Percentiles rank a stretch among this genome's conserved stretches.
These are phyloP conservation scores for Serilophus lunatus DNA, from an alignment of 2,113 vertebrate genomes.

Conservation along the genomic window DNA sequence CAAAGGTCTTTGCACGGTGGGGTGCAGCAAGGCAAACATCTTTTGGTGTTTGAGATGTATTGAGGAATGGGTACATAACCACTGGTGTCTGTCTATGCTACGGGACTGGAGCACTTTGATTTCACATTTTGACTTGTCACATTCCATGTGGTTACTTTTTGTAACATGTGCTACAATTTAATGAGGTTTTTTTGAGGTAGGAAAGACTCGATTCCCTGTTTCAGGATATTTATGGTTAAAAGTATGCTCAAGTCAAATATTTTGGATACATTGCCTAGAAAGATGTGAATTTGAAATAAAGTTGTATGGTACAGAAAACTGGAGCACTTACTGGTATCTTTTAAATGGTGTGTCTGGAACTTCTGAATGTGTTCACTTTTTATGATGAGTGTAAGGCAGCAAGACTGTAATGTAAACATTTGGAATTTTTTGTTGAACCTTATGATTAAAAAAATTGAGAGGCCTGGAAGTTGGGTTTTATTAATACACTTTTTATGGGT, in stretches of 20 bases:
- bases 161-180: constrained; percentile 32
- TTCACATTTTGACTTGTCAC: constrained; percentile 46
- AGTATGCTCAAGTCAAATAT: constrained; percentile 25
- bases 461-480: constrained; percentile 44
- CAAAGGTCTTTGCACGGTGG: neutral
- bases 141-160: constrained; percentile 48
- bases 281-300: constrained; percentile 59
- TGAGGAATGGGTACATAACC: neutral
- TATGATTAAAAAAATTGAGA: constrained; percentile 21
- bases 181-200: neutral
- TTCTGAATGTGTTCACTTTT: constrained; percentile 40
- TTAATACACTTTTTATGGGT: constrained; percentile 22
- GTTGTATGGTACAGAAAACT: constrained; percentile 37
- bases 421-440: constrained; percentile 44
- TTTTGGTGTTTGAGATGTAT: neutral
- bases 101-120: constrained; percentile 48
- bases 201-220: neutral
- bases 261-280: constrained; percentile 20
- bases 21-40: neutral
- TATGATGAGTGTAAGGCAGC: constrained; percentile 33
- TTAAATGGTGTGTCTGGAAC: constrained; percentile 25
- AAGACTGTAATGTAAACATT: constrained; percentile 34
- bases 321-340: constrained; percentile 14
- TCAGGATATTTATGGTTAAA: neutral
- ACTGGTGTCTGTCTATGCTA: neutral